These are phyloP conservation scores for Heterocephalus glaber DNA, from an alignment of 2,113 vertebrate species.

Conservation along the genomic window DNA sequence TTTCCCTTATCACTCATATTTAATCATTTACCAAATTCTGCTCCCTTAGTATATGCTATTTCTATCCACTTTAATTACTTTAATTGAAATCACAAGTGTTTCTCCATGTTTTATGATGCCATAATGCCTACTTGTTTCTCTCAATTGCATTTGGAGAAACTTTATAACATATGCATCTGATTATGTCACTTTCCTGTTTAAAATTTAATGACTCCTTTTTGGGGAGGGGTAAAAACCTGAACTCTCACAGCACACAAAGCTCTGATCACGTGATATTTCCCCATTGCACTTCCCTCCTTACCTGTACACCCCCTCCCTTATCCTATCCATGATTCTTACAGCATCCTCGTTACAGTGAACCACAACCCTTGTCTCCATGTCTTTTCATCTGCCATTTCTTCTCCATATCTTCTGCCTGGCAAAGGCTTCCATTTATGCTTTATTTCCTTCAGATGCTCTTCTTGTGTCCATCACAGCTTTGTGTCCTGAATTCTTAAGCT, in stretches of 20 bases:
- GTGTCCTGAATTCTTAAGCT: not conserved
- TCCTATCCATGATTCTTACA: not conserved
- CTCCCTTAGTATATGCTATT: not conserved
- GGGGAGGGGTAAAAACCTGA: not conserved
- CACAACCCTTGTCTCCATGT: not conserved
- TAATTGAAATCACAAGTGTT: not conserved
- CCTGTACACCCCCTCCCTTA: not conserved
- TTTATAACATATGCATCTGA: not conserved
- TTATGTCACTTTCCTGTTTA: not conserved
- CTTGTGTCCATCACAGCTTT: not conserved
- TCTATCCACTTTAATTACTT: not conserved
- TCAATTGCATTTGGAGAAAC: not conserved
- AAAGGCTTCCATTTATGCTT: not conserved
- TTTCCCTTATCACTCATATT: not conserved
- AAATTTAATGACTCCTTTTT: not conserved
- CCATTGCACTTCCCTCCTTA: not conserved
- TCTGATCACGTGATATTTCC: not conserved
- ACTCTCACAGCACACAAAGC: not conserved
- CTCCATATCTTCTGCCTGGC: not conserved
- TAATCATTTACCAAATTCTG: not conserved
- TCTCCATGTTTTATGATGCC: not conserved
- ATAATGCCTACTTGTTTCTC: not conserved
- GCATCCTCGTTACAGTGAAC: not conserved
- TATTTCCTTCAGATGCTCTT: not conserved
- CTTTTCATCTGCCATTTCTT: not conserved